Base-by-base conservation (phyloP, 2,888 invertebrate species). In the Lasius platythorax region DNA sequence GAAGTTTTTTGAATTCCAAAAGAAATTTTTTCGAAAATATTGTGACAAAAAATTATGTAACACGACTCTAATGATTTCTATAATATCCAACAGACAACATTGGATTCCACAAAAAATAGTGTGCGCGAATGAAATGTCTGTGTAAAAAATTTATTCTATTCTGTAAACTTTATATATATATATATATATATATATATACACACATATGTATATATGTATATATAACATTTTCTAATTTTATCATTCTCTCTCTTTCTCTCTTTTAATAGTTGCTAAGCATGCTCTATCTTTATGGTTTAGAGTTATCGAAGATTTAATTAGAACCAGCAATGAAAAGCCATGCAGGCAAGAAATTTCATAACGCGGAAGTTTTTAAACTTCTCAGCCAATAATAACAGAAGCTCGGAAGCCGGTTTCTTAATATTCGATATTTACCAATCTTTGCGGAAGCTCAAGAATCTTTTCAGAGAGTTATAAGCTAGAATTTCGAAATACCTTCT, bases 301-400 rank as follows among this genome's bases (percentile, higher is more conserved):
- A 79, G 6, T 40, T 70, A 30, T n/a, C 18, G 23, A 37, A 61
- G 9, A 50, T 73, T 46, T 81, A 61, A 73, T 81, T 61, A 50
- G 2, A 11, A n/a, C 9, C 56, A n/a, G 30, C 43, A 30, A 9
- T 6, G 58, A 33, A n/a, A 12, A 56, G 15, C 12, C 15, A 15
- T n/a, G 12, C 33, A 30, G 40, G 18, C 15, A 23, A 68, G 43
- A 11, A 67, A 33, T 58, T 66, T 43, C 15, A 28, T 18, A 50
- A 30, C 2, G 53, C n/a, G 30, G 5, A 28, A 79, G 61, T 72
- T 72, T 33, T 61, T 18, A 58, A 70, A 63, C 37, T 72, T 61
- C 11, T 61, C 61, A 37, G 46, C 6, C 37, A 61, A 72, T 73
- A 72, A 81, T 70, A 72, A 79, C 28, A 46, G 37, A 73, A 33